Percentiles rank a stretch among this genome's conserved stretches.
phyloP scores from a whole-genome alignment of 2,888 invertebrate species.

The Xanthia icteritia region DNA sequence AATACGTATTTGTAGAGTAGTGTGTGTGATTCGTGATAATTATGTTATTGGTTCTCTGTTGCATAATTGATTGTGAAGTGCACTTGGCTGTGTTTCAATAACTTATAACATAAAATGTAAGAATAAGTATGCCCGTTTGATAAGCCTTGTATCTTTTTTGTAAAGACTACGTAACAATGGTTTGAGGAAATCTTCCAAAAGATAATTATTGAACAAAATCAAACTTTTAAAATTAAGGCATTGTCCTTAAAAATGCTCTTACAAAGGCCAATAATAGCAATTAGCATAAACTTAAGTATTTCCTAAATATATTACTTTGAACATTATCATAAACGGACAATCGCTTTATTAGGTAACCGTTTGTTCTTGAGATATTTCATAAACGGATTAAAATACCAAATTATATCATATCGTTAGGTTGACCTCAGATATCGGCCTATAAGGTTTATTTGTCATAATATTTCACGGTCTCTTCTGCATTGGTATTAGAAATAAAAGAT shows the following conservation, averaged over 20 bases:
- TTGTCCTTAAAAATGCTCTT: conserved; percentile 1
- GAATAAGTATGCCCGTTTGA: background rate
- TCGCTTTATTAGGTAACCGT: conserved; percentile 24
- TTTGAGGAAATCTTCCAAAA: background rate
- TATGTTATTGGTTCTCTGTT: conserved; percentile 51
- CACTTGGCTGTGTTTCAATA: conserved; percentile 35
- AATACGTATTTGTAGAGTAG: conserved; percentile 57
- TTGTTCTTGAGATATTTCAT: conserved; percentile 49
- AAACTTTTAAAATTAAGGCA: background rate
- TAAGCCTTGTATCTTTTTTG: background rate
- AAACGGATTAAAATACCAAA: conserved; percentile 26
- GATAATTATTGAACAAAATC: background rate
- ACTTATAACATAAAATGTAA: conserved; percentile 11
- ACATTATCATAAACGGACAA: conserved; percentile 31
- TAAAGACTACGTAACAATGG: background rate
- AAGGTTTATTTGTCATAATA: background rate
- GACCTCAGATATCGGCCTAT: conserved; percentile 32
- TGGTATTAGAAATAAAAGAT: background rate
- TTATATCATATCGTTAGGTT: conserved; percentile 4
- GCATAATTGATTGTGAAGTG: conserved; percentile 62
- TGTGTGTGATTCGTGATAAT: conserved; percentile 55
- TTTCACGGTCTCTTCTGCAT: background rate
- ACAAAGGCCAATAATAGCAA: conserved; percentile 30
- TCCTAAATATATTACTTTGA: conserved; percentile 32
- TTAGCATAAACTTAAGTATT: conserved; percentile 29